Evolutionary conservation across 2,113 vertebrate species (phyloP).

Genomic region (Eupsittula cactorum): DNA sequence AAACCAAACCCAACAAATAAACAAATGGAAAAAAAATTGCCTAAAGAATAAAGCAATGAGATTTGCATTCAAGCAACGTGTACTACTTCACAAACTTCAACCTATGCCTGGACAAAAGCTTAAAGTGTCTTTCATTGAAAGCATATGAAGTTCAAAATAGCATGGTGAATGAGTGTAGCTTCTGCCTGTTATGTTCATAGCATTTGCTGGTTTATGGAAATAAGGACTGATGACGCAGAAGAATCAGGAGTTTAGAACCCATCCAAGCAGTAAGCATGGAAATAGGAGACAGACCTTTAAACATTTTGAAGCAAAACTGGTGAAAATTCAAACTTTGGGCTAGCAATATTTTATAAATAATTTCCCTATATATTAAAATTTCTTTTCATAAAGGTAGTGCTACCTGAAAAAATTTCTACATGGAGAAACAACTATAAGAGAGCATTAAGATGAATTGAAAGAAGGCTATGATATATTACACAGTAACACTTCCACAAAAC

Average conservation of each 20-base stretch:
- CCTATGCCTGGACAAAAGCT: background rate
- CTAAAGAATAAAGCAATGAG: background rate
- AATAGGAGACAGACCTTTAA: background rate
- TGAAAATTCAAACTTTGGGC: background rate
- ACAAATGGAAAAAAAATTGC: background rate
- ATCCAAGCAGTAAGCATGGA: background rate
- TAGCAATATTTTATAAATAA: background rate
- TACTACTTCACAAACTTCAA: background rate
- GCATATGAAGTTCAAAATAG: background rate
- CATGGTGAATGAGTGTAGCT: accelerated
- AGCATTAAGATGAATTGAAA: background rate
- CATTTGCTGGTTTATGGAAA: background rate
- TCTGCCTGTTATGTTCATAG: background rate
- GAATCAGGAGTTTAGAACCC: background rate
- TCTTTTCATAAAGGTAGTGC: background rate
- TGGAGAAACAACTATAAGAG: background rate
- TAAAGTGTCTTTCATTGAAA: background rate
- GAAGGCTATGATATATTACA: background rate
- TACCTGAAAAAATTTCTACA: background rate
- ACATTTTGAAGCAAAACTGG: background rate
- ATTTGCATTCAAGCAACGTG: background rate
- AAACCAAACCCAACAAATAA: background rate
- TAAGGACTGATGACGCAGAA: background rate
- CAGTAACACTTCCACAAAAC: background rate
- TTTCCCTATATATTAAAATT: background rate